phyloP scores from a whole-genome alignment of 2,113 vertebrate genomes.

The Lathamus discolor region DNA sequence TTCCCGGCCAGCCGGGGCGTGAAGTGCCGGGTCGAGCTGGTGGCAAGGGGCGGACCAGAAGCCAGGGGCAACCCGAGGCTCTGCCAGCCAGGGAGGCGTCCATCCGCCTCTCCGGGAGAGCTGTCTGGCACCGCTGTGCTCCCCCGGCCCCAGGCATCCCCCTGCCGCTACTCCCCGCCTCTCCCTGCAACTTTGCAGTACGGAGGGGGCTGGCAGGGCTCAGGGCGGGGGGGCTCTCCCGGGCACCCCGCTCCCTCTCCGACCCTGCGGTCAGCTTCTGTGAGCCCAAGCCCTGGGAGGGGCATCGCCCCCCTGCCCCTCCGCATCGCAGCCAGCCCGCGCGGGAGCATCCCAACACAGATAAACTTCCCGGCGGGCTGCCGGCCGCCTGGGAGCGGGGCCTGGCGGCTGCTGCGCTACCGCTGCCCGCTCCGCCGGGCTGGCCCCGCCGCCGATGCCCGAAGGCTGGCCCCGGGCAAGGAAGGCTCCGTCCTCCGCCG shows the following conservation, averaged over 20 bases:
- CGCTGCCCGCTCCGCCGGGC: not conserved
- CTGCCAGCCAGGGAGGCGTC: not conserved
- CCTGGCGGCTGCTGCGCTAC: not conserved
- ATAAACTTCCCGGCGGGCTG: not conserved
- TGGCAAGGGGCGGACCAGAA: conserved; percentile 56
- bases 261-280: not conserved
- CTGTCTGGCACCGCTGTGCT: not conserved
- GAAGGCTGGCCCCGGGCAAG: not conserved
- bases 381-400: not conserved
- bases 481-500: not conserved
- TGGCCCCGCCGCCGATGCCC: not conserved
- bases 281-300: not conserved
- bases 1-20: conserved; percentile 47
- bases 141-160: not conserved
- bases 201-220: not conserved
- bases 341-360: not conserved
- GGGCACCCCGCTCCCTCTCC: not conserved
- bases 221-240: accelerated
- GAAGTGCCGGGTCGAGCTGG: conserved; percentile 55
- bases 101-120: not conserved
- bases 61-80: not conserved
- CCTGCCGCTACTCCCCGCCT: not conserved
- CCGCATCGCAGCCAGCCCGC: not conserved
- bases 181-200: conserved; percentile 12
- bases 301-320: not conserved